Percentiles rank a stretch among this genome's conserved stretches.
Evolutionary conservation across 2,797 vertebrate species (phyloP).

Genomic region (Hydrolagus colliei): DNA sequence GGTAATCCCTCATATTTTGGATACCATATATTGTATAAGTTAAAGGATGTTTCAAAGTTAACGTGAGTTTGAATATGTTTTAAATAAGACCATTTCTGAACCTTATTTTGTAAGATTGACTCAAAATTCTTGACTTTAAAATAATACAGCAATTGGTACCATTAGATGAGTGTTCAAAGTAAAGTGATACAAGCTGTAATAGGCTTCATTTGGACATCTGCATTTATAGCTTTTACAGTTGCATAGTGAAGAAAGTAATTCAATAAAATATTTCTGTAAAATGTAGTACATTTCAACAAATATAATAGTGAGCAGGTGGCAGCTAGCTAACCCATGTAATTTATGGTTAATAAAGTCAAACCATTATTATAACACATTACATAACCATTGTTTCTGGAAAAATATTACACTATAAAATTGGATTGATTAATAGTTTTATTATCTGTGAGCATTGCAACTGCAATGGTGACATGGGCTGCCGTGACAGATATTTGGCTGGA

Average conservation of each 20-base stretch:
- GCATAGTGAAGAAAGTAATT: not conserved
- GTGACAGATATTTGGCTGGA: conserved; percentile 26
- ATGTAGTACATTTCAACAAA: not conserved
- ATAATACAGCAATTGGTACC: not conserved
- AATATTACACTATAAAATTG: conserved; percentile 25
- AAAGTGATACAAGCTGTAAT: not conserved
- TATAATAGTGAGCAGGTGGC: conserved; percentile 9
- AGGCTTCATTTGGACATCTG: not conserved
- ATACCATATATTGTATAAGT: not conserved
- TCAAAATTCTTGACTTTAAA: not conserved
- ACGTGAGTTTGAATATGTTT: not conserved
- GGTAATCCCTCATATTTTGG: not conserved
- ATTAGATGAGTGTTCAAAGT: not conserved
- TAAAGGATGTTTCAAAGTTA: not conserved
- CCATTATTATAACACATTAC: conserved; percentile 25
- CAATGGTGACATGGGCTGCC: conserved; percentile 6
- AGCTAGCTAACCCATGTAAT: conserved; percentile 7
- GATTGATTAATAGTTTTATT: conserved; percentile 26
- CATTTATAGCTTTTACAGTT: not conserved
- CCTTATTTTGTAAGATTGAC: not conserved
- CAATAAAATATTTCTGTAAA: not conserved
- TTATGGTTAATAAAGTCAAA: conserved; percentile 26
- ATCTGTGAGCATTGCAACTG: conserved; percentile 2
- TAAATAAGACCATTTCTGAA: not conserved
- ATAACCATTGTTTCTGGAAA: conserved; percentile 14